Evolutionary conservation across 2,113 vertebrate species (phyloP).

Genomic region (Maccullochella peelii): DNA sequence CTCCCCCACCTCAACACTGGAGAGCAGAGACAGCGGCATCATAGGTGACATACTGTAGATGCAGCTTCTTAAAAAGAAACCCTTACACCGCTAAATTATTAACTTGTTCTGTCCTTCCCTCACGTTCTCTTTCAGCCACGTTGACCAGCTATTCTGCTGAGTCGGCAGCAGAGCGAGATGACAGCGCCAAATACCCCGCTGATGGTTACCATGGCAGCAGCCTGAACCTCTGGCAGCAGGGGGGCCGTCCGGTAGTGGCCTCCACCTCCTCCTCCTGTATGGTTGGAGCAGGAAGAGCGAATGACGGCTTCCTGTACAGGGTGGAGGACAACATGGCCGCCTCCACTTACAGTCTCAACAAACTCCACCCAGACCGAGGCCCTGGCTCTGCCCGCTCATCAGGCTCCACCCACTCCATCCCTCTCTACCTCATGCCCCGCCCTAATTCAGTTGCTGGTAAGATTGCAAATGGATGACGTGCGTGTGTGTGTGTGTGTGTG

Average conservation of each 20-base stretch:
- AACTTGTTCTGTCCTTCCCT: not conserved
- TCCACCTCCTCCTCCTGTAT: slow-evolving; percentile 80
- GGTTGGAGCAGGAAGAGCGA: slow-evolving; percentile 40
- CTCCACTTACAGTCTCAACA: slow-evolving; percentile 97
- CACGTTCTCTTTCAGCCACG: slow-evolving; percentile 84
- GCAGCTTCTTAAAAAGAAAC: not conserved
- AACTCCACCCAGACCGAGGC: slow-evolving; percentile 91
- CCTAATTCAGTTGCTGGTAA: slow-evolving; percentile 97
- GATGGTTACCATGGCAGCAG: slow-evolving; percentile 90
- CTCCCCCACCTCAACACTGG: slow-evolving; percentile 94
- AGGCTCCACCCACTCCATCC: slow-evolving; percentile 94
- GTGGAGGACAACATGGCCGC: slow-evolving; percentile 93
- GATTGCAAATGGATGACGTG: slow-evolving; percentile 34
- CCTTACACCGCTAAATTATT: not conserved
- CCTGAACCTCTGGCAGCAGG: slow-evolving; percentile 89
- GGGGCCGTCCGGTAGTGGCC: slow-evolving; percentile 85
- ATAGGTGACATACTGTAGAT: slow-evolving; percentile 85
- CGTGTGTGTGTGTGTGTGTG: not conserved
- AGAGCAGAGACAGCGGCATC: slow-evolving; percentile 97
- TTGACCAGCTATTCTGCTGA: slow-evolving; percentile 96
- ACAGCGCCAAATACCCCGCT: slow-evolving; percentile 85
- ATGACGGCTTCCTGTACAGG: slow-evolving; percentile 89
- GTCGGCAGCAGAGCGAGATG: slow-evolving; percentile 85
- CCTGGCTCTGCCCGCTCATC: slow-evolving; percentile 88
- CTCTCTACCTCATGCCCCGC: slow-evolving; percentile 96